These are phyloP conservation scores for Molanna angustata DNA, from an alignment of 2,888 invertebrate genomes.

Conservation along the genomic window DNA sequence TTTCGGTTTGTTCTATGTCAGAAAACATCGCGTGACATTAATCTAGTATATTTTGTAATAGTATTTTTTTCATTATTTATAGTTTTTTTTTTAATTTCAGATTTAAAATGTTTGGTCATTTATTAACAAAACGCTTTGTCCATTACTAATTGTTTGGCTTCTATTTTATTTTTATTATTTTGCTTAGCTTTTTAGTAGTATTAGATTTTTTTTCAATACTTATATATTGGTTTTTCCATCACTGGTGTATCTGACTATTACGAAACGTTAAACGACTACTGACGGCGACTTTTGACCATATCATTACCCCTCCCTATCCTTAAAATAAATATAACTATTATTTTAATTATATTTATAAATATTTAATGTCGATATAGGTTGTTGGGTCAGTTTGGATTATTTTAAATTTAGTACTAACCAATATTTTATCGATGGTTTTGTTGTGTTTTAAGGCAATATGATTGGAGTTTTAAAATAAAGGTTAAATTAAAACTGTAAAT, in stretches of 20 bases:
- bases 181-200: constrained; percentile 7
- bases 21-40: constrained; percentile 30
- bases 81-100: constrained; percentile 28
- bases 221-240: not conserved
- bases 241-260: constrained; percentile 30
- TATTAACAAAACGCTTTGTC: constrained; percentile 11
- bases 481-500: no score
- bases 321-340: no score
- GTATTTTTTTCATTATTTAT: no score
- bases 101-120: constrained; percentile 26
- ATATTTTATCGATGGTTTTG: not conserved
- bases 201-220: no score
- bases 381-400: not conserved
- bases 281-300: constrained; percentile 28
- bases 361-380: not conserved
- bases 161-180: not conserved
- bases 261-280: constrained; percentile 29
- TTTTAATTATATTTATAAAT: not conserved
- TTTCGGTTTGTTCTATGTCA: constrained; percentile 21
- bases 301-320: not conserved
- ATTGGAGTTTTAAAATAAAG: no score
- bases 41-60: constrained; percentile 28
- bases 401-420: not conserved
- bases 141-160: constrained; percentile 9
- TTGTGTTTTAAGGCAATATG: no score